Base-by-base conservation (phyloP, 2,113 vertebrate species). In the Reinhardtius hippoglossoides region DNA sequence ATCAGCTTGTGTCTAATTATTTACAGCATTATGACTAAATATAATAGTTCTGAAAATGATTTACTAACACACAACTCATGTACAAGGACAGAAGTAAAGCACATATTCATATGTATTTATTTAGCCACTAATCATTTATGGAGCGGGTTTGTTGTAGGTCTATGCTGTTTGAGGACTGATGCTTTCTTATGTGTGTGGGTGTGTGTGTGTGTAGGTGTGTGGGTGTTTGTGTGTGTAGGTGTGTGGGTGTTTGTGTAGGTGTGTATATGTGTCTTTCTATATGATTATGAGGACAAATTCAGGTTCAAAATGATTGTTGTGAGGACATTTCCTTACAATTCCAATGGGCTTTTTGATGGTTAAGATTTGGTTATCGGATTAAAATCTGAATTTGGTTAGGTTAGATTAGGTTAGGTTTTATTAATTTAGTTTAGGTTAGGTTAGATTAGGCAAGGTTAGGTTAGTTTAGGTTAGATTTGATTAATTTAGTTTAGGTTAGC, bases 1-100 rank as follows among this genome's bases (percentile, higher is more conserved):
- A 84, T 74, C 74, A 75, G 27, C 23, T 15, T n/a, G 69, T 23
- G 71, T 74, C 46, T 56, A 71, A 79, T 78, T 75, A 85, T 86
- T 76, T 66, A 81, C 86, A 72, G 76, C 16, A 8, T 40, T 12
- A 42, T 20, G 37, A 40, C 64, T 68, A 31, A 48, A 76, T 37
- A 16, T 14, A 14, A 10, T 26, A 40, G 46, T 37, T 76, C 52
- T 42, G 72, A 55, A 18, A 81, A 87, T 83, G 64, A 83, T 86
- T 90, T n/a, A 74, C 78, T 40, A 52, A 35, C 27, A 40, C 13
- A 65, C 27, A n/a, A 7, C 1, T 18, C 35, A 46, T 16, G 64
- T 40, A 4, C 48, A 61, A 0, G 10, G 35, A 21, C 14, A 55
- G 9, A 20, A 27, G 35, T 54, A 16, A 35, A 52, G 1, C 24